Evolutionary conservation across 2,797 vertebrate species (phyloP).

Genomic region (Macrochelys suwanniensis): DNA sequence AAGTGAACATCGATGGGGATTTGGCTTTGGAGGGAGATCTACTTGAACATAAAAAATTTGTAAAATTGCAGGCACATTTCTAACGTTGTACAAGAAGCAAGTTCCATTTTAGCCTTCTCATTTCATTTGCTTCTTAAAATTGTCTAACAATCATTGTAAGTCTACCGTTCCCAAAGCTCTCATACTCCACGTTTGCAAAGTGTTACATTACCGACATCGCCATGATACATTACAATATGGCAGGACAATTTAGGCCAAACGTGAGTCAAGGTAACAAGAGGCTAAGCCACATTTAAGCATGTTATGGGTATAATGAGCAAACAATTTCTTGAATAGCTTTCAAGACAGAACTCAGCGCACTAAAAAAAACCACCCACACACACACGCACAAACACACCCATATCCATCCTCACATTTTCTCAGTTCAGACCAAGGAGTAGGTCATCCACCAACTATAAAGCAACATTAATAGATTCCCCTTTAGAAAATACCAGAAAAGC

Average conservation of each 20-base stretch:
- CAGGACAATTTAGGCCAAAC: not conserved
- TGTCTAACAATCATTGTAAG: not conserved
- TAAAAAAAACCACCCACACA: not conserved
- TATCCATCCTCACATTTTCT: not conserved
- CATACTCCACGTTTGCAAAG: not conserved
- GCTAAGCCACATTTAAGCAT: not conserved
- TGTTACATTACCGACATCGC: not conserved
- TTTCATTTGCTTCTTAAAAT: not conserved
- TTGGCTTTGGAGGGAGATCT: not conserved
- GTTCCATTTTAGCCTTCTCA: not conserved
- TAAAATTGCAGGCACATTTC: not conserved
- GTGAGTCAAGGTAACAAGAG: not conserved
- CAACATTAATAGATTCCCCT: not conserved
- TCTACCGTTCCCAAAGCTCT: not conserved
- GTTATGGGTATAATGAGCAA: not conserved
- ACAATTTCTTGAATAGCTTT: not conserved
- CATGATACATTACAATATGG: not conserved
- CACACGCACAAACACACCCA: no score
- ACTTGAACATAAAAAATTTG: not conserved
- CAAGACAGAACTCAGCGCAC: not conserved
- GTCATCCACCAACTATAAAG: not conserved
- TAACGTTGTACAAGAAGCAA: not conserved
- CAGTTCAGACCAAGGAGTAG: not conserved
- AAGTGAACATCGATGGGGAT: not conserved
- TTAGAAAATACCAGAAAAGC: not conserved